A percentile compares a stretch with the other conserved stretches of the same genome.
Conservation (phyloP, 1,140 invertebrate genomes). For the Harlomillsia oculata region DNA sequence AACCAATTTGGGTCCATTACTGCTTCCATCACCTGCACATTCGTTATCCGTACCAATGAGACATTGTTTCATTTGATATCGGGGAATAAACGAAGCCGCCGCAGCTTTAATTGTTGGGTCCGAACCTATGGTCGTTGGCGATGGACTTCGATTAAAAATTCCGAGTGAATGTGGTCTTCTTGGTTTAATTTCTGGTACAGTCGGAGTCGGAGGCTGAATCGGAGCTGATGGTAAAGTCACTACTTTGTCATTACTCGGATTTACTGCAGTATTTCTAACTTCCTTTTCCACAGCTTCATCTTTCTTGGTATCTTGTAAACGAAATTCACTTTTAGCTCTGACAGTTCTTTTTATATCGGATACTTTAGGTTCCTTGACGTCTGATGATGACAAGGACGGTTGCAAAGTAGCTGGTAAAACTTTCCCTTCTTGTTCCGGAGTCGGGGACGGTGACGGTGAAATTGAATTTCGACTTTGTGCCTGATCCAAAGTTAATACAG, state of each 20-base stretch:
- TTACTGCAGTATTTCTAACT: slow-evolving; percentile 2
- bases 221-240: neutral
- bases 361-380: neutral
- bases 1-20: neutral
- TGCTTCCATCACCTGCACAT: neutral
- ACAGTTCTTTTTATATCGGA: neutral
- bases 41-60: neutral
- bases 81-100: slow-evolving; percentile 4
- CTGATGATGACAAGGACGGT: neutral
- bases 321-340: neutral
- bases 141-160: slow-evolving; percentile 12
- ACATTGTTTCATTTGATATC: slow-evolving; percentile 8
- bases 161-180: slow-evolving; percentile 14
- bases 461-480: neutral
- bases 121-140: neutral
- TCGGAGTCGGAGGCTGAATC: neutral
- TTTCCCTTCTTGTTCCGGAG: neutral
- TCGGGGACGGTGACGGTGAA: neutral
- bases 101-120: neutral
- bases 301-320: slow-evolving; percentile 3
- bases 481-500: slow-evolving; percentile 28
- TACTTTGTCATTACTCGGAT: neutral
- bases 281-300: neutral
- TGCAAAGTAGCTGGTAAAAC: neutral
- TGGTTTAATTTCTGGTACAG: neutral